Percentiles rank a stretch among this genome's conserved stretches.
phyloP scores from a whole-genome alignment of 2,113 vertebrate species.

The Trogon surrucura region DNA sequence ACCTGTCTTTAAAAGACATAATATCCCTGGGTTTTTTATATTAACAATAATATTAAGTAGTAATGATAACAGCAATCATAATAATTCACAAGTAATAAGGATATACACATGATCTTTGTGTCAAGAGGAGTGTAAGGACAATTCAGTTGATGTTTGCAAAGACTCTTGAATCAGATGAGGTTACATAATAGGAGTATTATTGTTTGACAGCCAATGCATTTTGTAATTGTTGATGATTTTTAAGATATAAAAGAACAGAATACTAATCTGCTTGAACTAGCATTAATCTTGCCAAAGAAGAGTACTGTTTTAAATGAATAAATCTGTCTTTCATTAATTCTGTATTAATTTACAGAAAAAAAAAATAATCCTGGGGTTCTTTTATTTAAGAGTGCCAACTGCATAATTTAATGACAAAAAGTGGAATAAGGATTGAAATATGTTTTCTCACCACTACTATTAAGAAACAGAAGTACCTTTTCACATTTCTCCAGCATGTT shows the following conservation, averaged over 20 bases:
- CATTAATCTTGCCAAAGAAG: background rate
- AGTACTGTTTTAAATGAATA: conserved; percentile 11
- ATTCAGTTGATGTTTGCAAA: background rate
- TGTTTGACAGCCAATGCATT: background rate
- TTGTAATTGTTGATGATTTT: conserved; percentile 1
- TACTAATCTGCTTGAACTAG: background rate
- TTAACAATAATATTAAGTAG: background rate
- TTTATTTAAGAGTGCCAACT: background rate
- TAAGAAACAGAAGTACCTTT: conserved; percentile 15
- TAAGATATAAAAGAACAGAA: background rate
- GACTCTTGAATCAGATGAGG: background rate
- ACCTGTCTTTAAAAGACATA: background rate
- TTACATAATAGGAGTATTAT: background rate
- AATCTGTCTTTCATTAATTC: background rate
- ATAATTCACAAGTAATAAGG: background rate
- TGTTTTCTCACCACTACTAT: background rate
- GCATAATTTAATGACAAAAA: conserved; percentile 1
- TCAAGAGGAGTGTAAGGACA: background rate
- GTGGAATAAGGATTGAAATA: background rate
- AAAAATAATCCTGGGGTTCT: background rate
- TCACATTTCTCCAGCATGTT: background rate
- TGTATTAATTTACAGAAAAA: background rate
- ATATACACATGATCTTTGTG: background rate
- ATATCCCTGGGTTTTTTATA: background rate
- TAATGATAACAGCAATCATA: background rate